Evolutionary conservation across 92 coral and sea anemone species (phyloP).

Genomic region (Isaurus tuberculatus): DNA sequence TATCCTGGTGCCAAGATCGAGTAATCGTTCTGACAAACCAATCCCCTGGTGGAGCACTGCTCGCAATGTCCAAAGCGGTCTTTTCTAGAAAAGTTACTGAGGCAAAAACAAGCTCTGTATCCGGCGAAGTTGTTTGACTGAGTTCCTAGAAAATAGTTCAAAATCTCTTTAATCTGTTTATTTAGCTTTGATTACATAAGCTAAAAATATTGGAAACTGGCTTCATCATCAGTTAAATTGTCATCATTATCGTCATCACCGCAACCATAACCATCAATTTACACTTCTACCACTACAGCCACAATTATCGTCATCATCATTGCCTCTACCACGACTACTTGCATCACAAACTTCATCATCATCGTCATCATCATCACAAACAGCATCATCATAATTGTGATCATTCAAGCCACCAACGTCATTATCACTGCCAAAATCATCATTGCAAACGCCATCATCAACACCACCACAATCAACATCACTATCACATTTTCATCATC

Average conservation of each 20-base stretch:
- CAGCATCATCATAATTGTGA: not conserved
- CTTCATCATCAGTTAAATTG: not conserved
- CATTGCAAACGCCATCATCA: not conserved
- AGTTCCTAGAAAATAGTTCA: constrained; percentile 3
- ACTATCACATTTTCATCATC: not conserved
- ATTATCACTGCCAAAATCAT: not conserved
- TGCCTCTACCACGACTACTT: too few relatives aligned
- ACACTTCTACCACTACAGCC: too few relatives aligned
- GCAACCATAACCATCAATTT: not conserved
- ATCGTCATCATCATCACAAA: too few relatives aligned
- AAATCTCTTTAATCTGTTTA: not conserved
- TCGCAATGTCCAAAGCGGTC: constrained; percentile 44
- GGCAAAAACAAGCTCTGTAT: constrained; percentile 32
- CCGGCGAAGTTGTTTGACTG: constrained; percentile 27
- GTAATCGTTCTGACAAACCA: constrained; percentile 43
- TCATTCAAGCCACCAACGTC: not conserved
- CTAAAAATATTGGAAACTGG: not conserved
- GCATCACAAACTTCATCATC: too few relatives aligned
- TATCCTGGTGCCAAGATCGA: constrained; percentile 48
- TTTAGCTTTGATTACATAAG: not conserved
- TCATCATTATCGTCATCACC: not conserved
- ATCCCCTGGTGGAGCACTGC: constrained; percentile 41
- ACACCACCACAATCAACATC: not conserved
- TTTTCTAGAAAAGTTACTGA: constrained; percentile 27
- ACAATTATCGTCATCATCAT: not conserved